Evolutionary conservation across 1,140 invertebrate genomes (phyloP), one percentile per base, ranked within the genome.

Genomic region (Adoxophyes honmai): DNA sequence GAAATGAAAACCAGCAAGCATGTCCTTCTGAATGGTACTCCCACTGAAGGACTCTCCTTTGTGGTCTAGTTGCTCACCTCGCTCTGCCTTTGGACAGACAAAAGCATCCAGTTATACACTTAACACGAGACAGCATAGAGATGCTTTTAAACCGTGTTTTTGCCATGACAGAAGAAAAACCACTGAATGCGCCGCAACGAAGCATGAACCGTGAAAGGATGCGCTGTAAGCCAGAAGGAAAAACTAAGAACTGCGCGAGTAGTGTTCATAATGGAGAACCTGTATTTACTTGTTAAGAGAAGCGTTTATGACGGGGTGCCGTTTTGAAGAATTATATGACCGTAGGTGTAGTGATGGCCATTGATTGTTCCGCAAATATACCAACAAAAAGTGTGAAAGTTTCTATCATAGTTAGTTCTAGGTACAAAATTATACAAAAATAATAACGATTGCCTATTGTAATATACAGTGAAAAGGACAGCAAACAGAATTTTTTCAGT

Each of bases 161-260:
- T 28, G 21, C 2, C 6, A 38, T 65, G 66, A 62, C 60, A 65
- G 57, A 77, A 70, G 75, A 78, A 76, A 68, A 81, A 66, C 62
- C 56, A 64, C 56, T 68, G 70, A 70, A 66, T 68, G 69, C 57
- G 59, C 61, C 59, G 64, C 78, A 83, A 70, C 82, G 62, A 72
- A 85, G 81, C 85, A 65, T 88, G 63, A 88, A 85, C 73, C 81
- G 75, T 88, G 75, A 75, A 84, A 72, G 75, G 68, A 67, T 68
- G 65, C 64, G 65, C 61, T 65, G 58, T 62, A 64, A 21, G 38
- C 52, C 9, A 16, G 33, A 54, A 16, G 18, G 18, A 16, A 28
- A 28, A 48, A 48, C 21, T 10, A 28, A 48, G 21, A 48, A 3
- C 18, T 48, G 28, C 16, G 34, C 21, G 9, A 18, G 33, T 35